These are phyloP conservation scores for Apodemia duryi DNA, from an alignment of 2,888 invertebrate species.

Conservation along the genomic window DNA sequence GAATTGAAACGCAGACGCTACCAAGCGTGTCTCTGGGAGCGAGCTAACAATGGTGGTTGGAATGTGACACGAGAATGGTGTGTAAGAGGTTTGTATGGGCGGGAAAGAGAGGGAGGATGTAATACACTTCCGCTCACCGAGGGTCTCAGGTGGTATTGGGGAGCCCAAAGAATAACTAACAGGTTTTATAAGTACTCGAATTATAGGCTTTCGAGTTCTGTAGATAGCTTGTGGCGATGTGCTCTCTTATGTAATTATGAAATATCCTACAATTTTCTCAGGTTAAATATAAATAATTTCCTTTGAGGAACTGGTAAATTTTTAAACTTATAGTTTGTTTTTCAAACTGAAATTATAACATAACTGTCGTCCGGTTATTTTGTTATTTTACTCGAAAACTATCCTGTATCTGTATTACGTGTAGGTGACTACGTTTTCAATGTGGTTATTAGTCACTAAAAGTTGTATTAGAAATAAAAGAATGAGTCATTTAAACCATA, in stretches of 20 bases:
- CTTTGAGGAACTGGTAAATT: neutral
- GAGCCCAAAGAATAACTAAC: conserved; percentile 4
- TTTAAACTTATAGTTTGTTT: no score
- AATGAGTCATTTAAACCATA: no score
- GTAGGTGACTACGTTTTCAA: no score
- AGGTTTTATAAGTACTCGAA: conserved; percentile 5
- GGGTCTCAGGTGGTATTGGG: conserved; percentile 10
- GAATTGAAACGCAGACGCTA: conserved; percentile 37
- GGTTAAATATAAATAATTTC: neutral
- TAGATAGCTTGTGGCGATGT: neutral
- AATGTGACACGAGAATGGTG: conserved; percentile 50
- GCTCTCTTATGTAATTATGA: neutral
- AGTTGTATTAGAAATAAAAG: no score
- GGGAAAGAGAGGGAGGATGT: conserved; percentile 19
- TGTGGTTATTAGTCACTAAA: no score
- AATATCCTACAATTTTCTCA: neutral
- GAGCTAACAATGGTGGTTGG: conserved; percentile 59
- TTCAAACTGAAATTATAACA: no score
- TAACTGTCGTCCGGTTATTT: no score
- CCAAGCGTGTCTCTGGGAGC: conserved; percentile 64
- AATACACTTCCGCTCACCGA: conserved; percentile 9
- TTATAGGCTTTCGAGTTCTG: neutral
- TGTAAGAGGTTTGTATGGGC: conserved; percentile 34
- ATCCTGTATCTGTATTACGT: no score
- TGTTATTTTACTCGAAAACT: no score